Base-by-base conservation (phyloP, 2,113 vertebrate species). In the Polypterus senegalus region DNA sequence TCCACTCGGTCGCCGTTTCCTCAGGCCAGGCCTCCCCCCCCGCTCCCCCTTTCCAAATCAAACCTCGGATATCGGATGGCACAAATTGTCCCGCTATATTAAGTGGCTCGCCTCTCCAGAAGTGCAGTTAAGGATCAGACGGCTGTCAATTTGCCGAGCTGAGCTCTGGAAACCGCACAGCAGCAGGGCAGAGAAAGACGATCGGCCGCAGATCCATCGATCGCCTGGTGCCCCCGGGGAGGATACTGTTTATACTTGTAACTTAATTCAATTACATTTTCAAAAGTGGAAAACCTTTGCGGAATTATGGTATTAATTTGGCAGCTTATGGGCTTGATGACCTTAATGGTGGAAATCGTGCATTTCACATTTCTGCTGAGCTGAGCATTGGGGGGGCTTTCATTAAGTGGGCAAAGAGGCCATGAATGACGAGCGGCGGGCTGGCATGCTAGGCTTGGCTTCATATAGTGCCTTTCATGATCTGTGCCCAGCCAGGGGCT, bases 121-220 rank as follows among this genome's bases (percentile, higher is more conserved):
- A 59, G 67, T 64, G 63, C 67, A 68, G 71, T 70, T 56, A 57
- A 65, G 63, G 57, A 61, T 66, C 59, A 60, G 46, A 27, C 47
- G 55, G 60, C 49, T 58, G 10, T 5, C 48, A n/a, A 52, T 57
- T 56, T 46, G 54, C 44, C 48, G 7, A 46, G 51, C 5, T 4
- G 48, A 59, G 59, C 58, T 64, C 56, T 9, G 44, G 11, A 58
- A 45, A 4, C 11, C 61, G 59, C 7, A 7, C 7, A 52, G 7
- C 51, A 52, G 51, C 9, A 46, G 9, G 57, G 49, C 6, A 47
- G 46, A 48, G 58, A 49, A 48, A 10, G 47, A 61, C 57, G 69
- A 48, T 7, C 27, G 6, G 49, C 61, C 67, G 68, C 53, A 66
- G 63, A 45, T 44, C 27, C 27, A 27, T 27, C 27, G 27, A 9